Conservation (phyloP, 2,797 vertebrate species). For the Propithecus perrieri region DNA sequence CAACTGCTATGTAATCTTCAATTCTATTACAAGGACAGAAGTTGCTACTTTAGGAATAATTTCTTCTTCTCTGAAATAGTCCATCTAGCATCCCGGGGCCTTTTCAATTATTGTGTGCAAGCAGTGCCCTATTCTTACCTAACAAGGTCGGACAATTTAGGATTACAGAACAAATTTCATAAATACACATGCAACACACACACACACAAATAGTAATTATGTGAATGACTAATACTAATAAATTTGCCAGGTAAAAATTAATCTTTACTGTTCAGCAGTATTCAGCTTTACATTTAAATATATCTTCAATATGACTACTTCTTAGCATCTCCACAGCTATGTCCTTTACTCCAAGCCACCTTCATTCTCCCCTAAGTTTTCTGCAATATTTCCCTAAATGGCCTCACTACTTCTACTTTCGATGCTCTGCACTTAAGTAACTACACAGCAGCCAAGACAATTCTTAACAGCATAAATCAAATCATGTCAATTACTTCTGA, state of each 20-base stretch:
- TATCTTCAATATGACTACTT: neutral
- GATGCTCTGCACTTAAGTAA: neutral
- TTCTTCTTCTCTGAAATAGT: neutral
- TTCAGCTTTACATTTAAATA: neutral
- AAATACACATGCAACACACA: neutral
- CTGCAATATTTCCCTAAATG: neutral
- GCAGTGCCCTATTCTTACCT: neutral
- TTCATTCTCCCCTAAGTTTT: neutral
- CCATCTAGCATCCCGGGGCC: neutral
- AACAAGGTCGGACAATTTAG: neutral
- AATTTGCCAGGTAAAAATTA: neutral
- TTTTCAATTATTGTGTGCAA: neutral
- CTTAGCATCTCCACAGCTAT: neutral
- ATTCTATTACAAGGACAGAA: neutral
- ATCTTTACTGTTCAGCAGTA: neutral
- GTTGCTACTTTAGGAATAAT: slow-evolving; percentile 24
- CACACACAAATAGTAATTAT: neutral
- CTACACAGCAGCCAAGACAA: neutral
- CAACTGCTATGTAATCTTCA: neutral
- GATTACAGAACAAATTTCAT: neutral
- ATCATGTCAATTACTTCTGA: neutral
- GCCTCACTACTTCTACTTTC: neutral
- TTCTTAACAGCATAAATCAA: neutral
- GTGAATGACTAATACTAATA: neutral
- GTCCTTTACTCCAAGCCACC: neutral